Conservation (phyloP, 2,797 vertebrate species). For the Odontamblyopus lacepedii region DNA sequence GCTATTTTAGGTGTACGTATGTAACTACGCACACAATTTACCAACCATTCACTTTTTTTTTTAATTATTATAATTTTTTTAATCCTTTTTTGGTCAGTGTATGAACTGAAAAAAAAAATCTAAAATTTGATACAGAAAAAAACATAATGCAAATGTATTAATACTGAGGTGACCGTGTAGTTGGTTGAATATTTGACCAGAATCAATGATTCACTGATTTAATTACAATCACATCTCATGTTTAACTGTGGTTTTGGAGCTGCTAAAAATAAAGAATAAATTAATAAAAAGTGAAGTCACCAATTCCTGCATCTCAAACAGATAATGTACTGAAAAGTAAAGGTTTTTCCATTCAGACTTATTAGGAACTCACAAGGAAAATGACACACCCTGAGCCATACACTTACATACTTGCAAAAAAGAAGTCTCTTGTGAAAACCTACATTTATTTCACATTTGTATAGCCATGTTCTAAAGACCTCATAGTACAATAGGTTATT, state of each 20-base stretch:
- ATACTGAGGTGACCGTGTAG: not conserved
- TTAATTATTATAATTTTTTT: no score
- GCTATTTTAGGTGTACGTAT: not conserved
- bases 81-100: not conserved
- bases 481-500: not conserved
- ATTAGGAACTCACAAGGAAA: no score
- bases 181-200: not conserved
- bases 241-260: not conserved
- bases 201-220: not conserved
- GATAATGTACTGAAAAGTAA: not conserved
- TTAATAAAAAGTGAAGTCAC: not conserved
- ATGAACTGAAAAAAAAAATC: not conserved
- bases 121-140: not conserved
- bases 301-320: not conserved
- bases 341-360: not conserved
- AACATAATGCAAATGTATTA: not conserved
- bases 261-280: not conserved
- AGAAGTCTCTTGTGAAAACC: not conserved
- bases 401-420: no score
- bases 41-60: not conserved
- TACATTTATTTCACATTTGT: not conserved
- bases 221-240: not conserved
- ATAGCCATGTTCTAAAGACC: not conserved
- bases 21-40: not conserved
- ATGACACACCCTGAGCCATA: no score